Evolutionary conservation across 2,797 vertebrate species (phyloP), one percentile per base, ranked within the genome.

Genomic region (Dallia pectoralis): DNA sequence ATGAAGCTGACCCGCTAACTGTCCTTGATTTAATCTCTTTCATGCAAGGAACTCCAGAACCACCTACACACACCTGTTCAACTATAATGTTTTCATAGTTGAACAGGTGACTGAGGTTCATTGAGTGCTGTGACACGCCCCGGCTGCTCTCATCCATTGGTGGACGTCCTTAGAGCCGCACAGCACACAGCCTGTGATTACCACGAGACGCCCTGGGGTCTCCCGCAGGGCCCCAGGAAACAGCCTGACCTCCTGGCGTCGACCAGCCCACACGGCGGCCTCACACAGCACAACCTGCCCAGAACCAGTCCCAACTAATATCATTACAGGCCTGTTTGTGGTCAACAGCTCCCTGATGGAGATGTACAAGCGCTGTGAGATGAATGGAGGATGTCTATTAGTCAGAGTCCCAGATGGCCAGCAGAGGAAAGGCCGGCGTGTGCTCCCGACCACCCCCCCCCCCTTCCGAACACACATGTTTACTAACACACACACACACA

Each of bases 341-440:
- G 87, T 88, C 86, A 88, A 82, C 89, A 77, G 86, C 89, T 89
- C 89, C 85, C 80, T 89, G 90, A 91, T 86, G 79, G 87, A 90
- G 86, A 91, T 71, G 83, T 78, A 77, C 84, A 86, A 88, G 84
- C 73, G 79, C 81, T 82, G 84, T 80, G 82, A 83, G 56, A 89
- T 91, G 90, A 92, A 90, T 92, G 90, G 87, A 90, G 91, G 88
- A 91, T 86, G 89, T 91, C 91, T 91, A 93, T 93, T 93, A 93
- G 88, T 89, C 87, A 80, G 86, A 85, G 85, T 84, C 88, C 88
- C 92, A 94, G 93, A 93, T 93, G 92, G 93, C 88, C 88, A 72
- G 77, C 88, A 87, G 86, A 89, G 85, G 86, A 91, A 81, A 81
- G 85, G 73, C 77, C 78, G 86, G 89, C 81, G 75, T 88, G 86